A percentile compares a stretch with the other conserved stretches of the same genome.
phyloP scores from a whole-genome alignment of 2,113 vertebrate genomes.

The Nettapus auritus region DNA sequence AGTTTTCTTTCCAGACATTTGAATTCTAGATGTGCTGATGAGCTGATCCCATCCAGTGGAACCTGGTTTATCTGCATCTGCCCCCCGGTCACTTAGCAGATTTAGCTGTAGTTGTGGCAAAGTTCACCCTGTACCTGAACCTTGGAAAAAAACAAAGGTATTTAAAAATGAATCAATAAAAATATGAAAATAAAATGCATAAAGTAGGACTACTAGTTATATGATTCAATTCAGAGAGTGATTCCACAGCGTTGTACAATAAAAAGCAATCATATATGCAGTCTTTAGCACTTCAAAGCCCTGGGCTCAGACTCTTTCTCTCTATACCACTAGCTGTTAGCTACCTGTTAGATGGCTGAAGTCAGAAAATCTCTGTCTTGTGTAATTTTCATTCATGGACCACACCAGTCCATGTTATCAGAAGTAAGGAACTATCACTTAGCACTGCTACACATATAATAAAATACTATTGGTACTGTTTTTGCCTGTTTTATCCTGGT shows the following conservation, averaged over 20 bases:
- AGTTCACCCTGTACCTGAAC: neutral
- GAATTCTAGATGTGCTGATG: neutral
- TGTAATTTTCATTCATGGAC: neutral
- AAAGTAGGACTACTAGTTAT: neutral
- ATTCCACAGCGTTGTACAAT: neutral
- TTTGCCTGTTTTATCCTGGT: neutral
- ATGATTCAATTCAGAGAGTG: neutral
- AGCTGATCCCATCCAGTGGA: neutral
- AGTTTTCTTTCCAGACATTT: neutral
- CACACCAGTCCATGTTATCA: neutral
- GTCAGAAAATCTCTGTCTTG: neutral
- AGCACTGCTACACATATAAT: too few species aligned
- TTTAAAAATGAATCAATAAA: neutral
- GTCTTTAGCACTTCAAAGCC: neutral
- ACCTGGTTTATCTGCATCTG: neutral
- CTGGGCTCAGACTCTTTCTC: neutral
- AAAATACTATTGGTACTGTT: neutral
- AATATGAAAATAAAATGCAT: neutral
- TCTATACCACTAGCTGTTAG: neutral
- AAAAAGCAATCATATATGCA: neutral
- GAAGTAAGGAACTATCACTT: fast-evolving
- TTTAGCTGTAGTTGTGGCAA: neutral
- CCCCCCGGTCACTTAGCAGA: neutral
- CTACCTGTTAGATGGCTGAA: neutral
- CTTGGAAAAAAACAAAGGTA: neutral